These are phyloP conservation scores for Euglossa dilemma DNA, from an alignment of 1,140 invertebrate species.

Conservation along the genomic window DNA sequence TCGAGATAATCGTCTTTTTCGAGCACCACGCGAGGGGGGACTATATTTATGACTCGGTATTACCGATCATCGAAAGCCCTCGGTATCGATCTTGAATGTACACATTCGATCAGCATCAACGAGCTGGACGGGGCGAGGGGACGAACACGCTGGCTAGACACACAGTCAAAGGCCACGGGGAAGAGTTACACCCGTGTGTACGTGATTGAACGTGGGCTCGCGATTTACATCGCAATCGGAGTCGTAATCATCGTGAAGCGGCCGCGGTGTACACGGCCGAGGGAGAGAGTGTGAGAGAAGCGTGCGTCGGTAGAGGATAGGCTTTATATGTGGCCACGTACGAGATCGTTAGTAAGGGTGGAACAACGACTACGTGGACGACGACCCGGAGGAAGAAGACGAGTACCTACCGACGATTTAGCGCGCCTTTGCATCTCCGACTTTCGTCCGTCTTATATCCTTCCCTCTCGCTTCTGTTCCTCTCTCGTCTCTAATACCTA, in stretches of 20 bases:
- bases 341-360: constrained; percentile 77
- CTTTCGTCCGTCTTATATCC: constrained; percentile 46
- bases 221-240: constrained; percentile 80
- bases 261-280: constrained; percentile 47
- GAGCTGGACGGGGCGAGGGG: constrained; percentile 8
- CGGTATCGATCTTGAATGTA: constrained; percentile 47
- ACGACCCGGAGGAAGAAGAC: constrained; percentile 57
- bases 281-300: constrained; percentile 5
- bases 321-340: constrained; percentile 58
- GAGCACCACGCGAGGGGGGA: not conserved
- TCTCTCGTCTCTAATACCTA: constrained; percentile 25
- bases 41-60: constrained; percentile 36
- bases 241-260: constrained; percentile 76
- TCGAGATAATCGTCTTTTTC: constrained; percentile 20
- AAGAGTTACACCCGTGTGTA: constrained; percentile 67
- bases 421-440: constrained; percentile 64
- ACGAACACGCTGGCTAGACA: constrained; percentile 60
- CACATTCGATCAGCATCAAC: constrained; percentile 43
- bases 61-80: constrained; percentile 31
- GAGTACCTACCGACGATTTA: constrained; percentile 66
- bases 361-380: constrained; percentile 65
- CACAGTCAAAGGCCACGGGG: constrained; percentile 70
- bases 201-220: constrained; percentile 77
- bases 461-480: constrained; percentile 53
- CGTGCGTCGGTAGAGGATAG: constrained; percentile 11